phyloP scores from a whole-genome alignment of 2,888 invertebrate species.

The Hypomecis punctinalis region DNA sequence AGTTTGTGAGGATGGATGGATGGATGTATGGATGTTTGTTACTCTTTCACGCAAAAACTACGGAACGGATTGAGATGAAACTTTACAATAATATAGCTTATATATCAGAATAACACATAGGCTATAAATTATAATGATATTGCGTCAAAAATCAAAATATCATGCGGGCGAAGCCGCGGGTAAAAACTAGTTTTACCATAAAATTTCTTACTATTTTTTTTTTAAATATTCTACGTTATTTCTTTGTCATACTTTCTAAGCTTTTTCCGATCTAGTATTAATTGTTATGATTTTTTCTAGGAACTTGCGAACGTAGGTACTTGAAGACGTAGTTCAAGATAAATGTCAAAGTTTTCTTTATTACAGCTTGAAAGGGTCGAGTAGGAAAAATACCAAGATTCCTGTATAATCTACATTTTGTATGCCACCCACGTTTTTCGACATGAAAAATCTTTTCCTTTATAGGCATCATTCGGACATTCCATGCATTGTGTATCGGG shows the following conservation, averaged over 20 bases:
- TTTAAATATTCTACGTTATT: no score
- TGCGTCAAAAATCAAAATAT: no score
- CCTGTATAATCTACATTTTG: conserved; percentile 2
- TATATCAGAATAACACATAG: no score
- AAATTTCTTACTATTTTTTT: no score
- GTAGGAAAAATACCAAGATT: conserved; percentile 3
- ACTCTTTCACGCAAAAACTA: no score
- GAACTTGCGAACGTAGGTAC: neutral
- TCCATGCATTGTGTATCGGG: conserved; percentile 4
- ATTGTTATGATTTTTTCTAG: conserved; percentile 17
- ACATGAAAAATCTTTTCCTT: conserved; percentile 19
- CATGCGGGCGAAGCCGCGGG: no score
- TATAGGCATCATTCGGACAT: conserved; percentile 11
- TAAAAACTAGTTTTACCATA: no score
- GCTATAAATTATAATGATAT: no score
- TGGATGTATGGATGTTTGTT: no score
- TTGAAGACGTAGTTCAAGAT: conserved; percentile 18
- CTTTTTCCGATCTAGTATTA: neutral
- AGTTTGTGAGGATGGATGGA: no score
- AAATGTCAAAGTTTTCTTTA: conserved; percentile 19
- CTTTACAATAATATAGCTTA: no score
- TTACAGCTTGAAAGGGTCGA: conserved; percentile 13
- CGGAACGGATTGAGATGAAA: no score
- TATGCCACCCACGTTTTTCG: conserved; percentile 8
- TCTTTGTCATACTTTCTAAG: neutral